phyloP scores from a whole-genome alignment of 2,113 vertebrate genomes.

The Anolis sagrei region DNA sequence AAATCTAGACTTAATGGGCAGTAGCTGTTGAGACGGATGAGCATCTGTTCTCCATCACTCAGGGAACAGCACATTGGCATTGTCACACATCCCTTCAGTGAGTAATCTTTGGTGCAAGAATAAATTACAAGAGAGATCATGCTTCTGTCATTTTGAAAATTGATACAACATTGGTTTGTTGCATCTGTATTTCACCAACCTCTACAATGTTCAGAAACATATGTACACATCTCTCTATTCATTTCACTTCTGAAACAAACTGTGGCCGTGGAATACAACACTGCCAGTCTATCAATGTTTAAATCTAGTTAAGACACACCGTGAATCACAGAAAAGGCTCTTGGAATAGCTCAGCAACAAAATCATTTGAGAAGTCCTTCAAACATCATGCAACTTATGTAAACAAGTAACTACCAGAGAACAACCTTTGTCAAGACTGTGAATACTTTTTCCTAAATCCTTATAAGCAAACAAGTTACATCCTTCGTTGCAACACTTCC shows the following conservation, averaged over 20 bases:
- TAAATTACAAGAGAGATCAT: too few species aligned
- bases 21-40: too few species aligned
- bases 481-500: not conserved
- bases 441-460: conserved; percentile 22
- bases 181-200: not conserved
- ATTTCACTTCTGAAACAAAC: not conserved
- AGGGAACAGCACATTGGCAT: too few species aligned
- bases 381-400: not conserved
- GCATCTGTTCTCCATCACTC: too few species aligned
- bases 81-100: too few species aligned
- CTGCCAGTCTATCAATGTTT: not conserved
- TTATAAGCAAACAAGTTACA: not conserved
- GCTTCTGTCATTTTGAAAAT: too few species aligned
- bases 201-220: not conserved
- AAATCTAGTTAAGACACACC: conserved; percentile 33
- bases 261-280: conserved; percentile 3
- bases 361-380: conserved; percentile 3
- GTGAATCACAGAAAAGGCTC: conserved; percentile 18
- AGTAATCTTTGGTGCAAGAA: too few species aligned
- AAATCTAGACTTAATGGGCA: too few species aligned
- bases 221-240: not conserved
- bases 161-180: too few species aligned
- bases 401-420: not conserved
- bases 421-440: not conserved
- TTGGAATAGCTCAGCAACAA: not conserved